These are phyloP conservation scores for Actinia equina DNA, from an alignment of 64 coral and sea anemone genomes.

Conservation along the genomic window DNA sequence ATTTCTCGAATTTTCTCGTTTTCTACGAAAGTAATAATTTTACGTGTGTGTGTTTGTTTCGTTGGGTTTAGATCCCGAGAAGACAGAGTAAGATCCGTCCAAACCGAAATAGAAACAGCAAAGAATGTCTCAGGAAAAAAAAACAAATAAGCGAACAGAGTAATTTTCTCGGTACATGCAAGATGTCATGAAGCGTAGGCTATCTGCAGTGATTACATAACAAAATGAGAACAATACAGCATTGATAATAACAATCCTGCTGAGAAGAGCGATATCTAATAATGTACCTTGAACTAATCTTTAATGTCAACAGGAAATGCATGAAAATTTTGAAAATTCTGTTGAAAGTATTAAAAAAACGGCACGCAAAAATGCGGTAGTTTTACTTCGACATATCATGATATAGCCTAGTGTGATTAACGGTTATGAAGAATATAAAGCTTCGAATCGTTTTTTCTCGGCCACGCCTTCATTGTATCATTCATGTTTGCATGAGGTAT, in stretches of 20 bases:
- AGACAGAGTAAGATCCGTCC: too few relatives aligned
- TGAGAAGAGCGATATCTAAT: background rate
- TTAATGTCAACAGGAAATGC: background rate
- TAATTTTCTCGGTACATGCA: too few relatives aligned
- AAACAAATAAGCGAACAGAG: too few relatives aligned
- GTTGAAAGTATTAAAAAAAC: background rate
- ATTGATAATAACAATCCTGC: background rate
- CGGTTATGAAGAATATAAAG: background rate
- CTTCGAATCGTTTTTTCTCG: background rate
- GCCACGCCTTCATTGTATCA: background rate
- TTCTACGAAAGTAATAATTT: too few relatives aligned
- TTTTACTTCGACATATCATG: background rate
- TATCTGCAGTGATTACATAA: background rate
- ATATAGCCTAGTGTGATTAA: background rate
- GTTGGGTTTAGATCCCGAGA: too few relatives aligned
- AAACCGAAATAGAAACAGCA: too few relatives aligned
- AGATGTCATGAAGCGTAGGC: background rate
- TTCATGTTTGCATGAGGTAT: background rate
- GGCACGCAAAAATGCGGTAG: background rate
- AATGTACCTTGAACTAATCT: background rate
- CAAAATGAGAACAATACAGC: background rate
- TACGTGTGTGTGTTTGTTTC: too few relatives aligned
- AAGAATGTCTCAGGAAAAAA: too few relatives aligned
- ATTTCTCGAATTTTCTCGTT: too few relatives aligned
- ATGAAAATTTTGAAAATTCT: slow-evolving; percentile 10